Evolutionary conservation across 2,888 invertebrate genomes (phyloP).

Genomic region (Nowickia ferox): DNA sequence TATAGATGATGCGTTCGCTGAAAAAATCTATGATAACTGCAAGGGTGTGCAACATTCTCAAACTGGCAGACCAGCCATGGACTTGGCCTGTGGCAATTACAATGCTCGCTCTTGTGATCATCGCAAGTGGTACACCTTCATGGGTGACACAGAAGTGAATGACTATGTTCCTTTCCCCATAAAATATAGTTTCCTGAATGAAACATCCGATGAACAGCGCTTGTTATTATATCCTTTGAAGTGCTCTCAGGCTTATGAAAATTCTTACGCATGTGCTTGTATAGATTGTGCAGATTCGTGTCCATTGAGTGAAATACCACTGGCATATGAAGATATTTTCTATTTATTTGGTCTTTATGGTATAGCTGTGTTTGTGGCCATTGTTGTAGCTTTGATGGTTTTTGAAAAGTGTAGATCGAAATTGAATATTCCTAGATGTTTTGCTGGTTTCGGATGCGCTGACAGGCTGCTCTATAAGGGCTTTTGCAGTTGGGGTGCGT

Average conservation of each 20-base stretch:
- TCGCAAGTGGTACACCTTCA: conserved; percentile 84
- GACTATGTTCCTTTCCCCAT: conserved; percentile 87
- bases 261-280: conserved; percentile 88
- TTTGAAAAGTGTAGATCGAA: conserved; percentile 79
- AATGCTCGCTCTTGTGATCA: conserved; percentile 87
- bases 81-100: conserved; percentile 89
- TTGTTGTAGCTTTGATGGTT: conserved; percentile 86
- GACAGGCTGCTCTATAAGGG: conserved; percentile 79
- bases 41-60: conserved; percentile 89
- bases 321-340: conserved; percentile 83
- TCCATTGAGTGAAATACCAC: conserved; percentile 84
- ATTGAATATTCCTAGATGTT: conserved; percentile 75
- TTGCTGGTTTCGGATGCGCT: conserved; percentile 78
- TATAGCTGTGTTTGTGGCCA: conserved; percentile 82
- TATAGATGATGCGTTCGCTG: conserved; percentile 86
- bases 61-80: conserved; percentile 89
- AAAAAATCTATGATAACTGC: conserved; percentile 90
- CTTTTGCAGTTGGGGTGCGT: conserved; percentile 83
- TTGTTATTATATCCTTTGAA: conserved; percentile 81
- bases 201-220: conserved; percentile 76
- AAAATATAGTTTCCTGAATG: conserved; percentile 84
- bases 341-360: conserved; percentile 86
- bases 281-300: conserved; percentile 89
- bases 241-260: conserved; percentile 86
- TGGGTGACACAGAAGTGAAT: conserved; percentile 85